A percentile compares a stretch with the other conserved stretches of the same genome.
These are phyloP conservation scores for Pelobates cultripes DNA, from an alignment of 2,797 vertebrate species.

Conservation along the genomic window DNA sequence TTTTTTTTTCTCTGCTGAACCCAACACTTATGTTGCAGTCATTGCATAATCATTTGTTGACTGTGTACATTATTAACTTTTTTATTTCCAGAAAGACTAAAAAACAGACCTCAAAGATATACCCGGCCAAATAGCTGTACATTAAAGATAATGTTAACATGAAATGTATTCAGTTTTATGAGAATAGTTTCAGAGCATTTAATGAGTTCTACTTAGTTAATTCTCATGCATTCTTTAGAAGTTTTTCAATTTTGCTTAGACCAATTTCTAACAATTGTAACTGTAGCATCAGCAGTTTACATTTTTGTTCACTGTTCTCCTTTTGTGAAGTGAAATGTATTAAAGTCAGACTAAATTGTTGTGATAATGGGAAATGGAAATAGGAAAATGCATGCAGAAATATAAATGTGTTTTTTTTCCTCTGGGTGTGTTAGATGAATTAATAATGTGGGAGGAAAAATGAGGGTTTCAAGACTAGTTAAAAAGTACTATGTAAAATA, in stretches of 20 bases:
- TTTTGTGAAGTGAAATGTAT: not conserved
- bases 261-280: constrained; percentile 15
- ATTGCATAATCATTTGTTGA: no score
- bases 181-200: not conserved
- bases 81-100: no score
- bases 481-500: not conserved
- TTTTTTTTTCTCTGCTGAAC: not conserved
- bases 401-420: not conserved
- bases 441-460: not conserved
- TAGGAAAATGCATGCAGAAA: not conserved
- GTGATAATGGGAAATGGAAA: not conserved
- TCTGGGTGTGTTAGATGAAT: not conserved
- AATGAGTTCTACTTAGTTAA: constrained; percentile 19
- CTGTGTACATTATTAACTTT: no score
- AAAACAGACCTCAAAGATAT: not conserved
- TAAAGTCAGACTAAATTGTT: constrained; percentile 16
- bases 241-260: not conserved
- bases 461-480: not conserved
- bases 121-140: not conserved
- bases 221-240: constrained; percentile 3
- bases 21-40: not conserved
- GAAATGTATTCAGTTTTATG: not conserved
- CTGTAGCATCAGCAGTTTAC: not conserved
- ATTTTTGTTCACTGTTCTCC: not conserved
- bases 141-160: not conserved